Conservation (phyloP, 2,888 invertebrate species). For the Hydropsyche betteni region DNA sequence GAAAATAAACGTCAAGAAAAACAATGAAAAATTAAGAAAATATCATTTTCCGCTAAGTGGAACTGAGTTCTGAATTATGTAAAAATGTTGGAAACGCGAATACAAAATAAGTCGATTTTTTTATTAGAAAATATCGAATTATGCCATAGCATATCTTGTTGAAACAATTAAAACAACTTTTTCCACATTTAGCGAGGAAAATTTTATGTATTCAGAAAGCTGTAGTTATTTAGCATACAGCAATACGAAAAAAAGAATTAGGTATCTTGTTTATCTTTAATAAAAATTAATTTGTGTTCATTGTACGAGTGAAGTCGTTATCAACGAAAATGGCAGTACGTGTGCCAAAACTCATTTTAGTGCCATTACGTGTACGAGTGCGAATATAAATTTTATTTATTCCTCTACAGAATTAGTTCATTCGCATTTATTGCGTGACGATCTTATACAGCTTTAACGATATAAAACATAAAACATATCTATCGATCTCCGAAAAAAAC, state of each 20-base stretch:
- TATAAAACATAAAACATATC: no score
- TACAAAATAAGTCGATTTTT: no score
- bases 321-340: slow-evolving; percentile 11
- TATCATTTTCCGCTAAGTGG: background rate
- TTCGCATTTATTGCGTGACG: slow-evolving; percentile 11
- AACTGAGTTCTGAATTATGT: background rate
- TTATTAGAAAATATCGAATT: no score
- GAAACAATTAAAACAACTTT: no score
- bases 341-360: slow-evolving; percentile 16
- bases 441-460: background rate
- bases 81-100: no score
- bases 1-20: slow-evolving; percentile 10
- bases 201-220: no score
- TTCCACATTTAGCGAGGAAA: no score
- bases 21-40: slow-evolving; percentile 27
- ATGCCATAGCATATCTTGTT: no score
- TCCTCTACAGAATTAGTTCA: slow-evolving; percentile 3
- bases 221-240: no score
- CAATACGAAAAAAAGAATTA: no score
- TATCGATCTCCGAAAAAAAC: no score
- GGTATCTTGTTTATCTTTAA: background rate
- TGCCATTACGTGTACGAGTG: slow-evolving; percentile 3
- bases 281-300: slow-evolving; percentile 3
- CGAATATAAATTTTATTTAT: slow-evolving; percentile 21
- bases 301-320: slow-evolving; percentile 11